phyloP scores from a whole-genome alignment of 2,113 vertebrate genomes.

The Coracopsis vasa region DNA sequence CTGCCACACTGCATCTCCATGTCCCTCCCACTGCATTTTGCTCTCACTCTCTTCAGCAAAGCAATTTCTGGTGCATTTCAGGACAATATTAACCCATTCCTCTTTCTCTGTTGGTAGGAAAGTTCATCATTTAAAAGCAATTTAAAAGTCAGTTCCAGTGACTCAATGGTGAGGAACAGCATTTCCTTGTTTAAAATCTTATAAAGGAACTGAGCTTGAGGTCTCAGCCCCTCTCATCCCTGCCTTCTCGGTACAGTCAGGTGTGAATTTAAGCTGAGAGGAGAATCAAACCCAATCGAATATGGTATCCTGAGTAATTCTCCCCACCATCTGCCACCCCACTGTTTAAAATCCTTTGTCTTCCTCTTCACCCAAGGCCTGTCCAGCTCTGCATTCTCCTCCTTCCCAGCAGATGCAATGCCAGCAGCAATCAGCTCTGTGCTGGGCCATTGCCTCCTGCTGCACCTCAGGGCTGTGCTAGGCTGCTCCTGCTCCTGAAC shows the following conservation, averaged over 20 bases:
- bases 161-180: not conserved
- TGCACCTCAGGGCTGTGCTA: not conserved
- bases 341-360: not conserved
- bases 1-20: conserved; percentile 63
- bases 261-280: conserved; percentile 2
- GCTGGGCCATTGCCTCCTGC: not conserved
- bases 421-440: not conserved
- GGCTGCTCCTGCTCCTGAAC: not conserved
- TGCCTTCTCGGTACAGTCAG: not conserved
- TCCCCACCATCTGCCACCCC: not conserved
- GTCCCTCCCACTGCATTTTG: conserved; percentile 66
- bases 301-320: not conserved
- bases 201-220: not conserved
- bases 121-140: not conserved
- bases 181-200: not conserved
- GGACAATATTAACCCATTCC: conserved; percentile 66
- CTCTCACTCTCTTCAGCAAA: conserved; percentile 55
- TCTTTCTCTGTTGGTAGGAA: not conserved
- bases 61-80: conserved; percentile 70
- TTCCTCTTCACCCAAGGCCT: not conserved
- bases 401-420: not conserved
- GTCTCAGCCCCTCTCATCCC: not conserved
- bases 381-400: not conserved
- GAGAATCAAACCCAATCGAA: not conserved
- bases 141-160: not conserved